Base-by-base conservation (phyloP, 2,113 vertebrate species). In the Sebastes schlegelii region DNA sequence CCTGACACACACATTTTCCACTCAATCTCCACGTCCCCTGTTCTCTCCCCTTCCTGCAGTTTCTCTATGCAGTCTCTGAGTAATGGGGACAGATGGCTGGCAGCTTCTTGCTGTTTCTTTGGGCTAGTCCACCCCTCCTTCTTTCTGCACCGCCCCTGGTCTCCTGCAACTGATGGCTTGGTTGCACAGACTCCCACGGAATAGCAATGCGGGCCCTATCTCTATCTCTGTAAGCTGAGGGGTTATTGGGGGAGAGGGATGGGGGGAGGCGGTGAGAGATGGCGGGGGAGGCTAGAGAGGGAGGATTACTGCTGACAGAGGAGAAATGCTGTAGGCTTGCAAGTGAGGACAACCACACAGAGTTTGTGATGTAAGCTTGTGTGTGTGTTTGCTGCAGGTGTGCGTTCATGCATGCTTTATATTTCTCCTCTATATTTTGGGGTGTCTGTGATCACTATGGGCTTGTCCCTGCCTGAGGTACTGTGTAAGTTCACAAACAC, bases 271-370 rank as follows among this genome's bases (percentile, higher is more conserved):
- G 34, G 49, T 66, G 58, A 63, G 81, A 82, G 82, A 68, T 60
- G 87, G 86, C 57, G 87, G 78, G 71, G 76, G 85, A 60, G 60
- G 86, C 76, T 80, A 62, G 84, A 82, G 86, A 89, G 82, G 79
- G 84, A 87, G 87, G 88, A 90, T 92, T 93, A 94, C 70, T 93
- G 95, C 94, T 95, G 93, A 95, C 91, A 89, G 90, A 85, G 91
- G 83, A 79, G 81, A 91, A 94, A 89, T 72, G 83, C 85, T 86
- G 82, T 86, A 77, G 85, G 90, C 86, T 86, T 86, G 93, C 86
- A 85, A 89, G 88, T 77, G 78, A 88, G 86, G 86, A 89, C 85
- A 90, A 90, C 88, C 70, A 40, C 70, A 68, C 68, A 67, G 64
- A 79, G 80, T 79, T 75, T 83, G 88, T 84, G 86, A 89, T 79